Conservation (phyloP, 2,113 vertebrate species). For the Halichoeres trimaculatus region DNA sequence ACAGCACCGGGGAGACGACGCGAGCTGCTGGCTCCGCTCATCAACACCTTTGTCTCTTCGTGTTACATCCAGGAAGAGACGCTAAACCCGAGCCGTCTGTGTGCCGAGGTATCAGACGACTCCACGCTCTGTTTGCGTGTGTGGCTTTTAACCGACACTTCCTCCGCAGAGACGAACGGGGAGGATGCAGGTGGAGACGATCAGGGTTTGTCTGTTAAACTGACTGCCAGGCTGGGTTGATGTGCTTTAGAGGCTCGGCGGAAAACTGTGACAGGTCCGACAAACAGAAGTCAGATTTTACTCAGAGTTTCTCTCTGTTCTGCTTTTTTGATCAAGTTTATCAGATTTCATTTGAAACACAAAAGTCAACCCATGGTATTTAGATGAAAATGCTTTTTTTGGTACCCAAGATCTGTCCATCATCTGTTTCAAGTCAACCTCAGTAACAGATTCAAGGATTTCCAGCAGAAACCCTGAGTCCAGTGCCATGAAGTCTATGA, state of each 20-base stretch:
- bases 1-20: slow-evolving; percentile 14
- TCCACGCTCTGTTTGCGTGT: slow-evolving; percentile 12
- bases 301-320: no score
- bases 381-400: no score
- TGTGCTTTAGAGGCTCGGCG: slow-evolving; percentile 38
- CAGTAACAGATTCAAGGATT: no score
- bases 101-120: slow-evolving; percentile 13
- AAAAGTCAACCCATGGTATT: no score
- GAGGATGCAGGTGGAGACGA: slow-evolving; percentile 47
- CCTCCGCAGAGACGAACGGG: slow-evolving; percentile 26
- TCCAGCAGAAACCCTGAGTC: no score
- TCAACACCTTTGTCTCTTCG: slow-evolving; percentile 38
- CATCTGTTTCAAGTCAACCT: no score
- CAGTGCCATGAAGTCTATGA: no score
- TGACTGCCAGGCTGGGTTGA: slow-evolving; percentile 27
- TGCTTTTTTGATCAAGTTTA: no score
- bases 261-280: background rate
- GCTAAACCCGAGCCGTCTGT: slow-evolving; percentile 20
- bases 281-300: no score
- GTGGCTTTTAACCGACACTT: slow-evolving; percentile 40
- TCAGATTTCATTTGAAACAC: no score
- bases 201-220: slow-evolving; percentile 47
- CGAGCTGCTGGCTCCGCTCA: slow-evolving; percentile 31
- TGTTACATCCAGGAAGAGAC: slow-evolving; percentile 27
- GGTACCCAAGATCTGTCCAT: no score